Percentiles rank a stretch among this genome's conserved stretches.
phyloP scores from a whole-genome alignment of 2,113 vertebrate genomes.

The Anoplopoma fimbria region DNA sequence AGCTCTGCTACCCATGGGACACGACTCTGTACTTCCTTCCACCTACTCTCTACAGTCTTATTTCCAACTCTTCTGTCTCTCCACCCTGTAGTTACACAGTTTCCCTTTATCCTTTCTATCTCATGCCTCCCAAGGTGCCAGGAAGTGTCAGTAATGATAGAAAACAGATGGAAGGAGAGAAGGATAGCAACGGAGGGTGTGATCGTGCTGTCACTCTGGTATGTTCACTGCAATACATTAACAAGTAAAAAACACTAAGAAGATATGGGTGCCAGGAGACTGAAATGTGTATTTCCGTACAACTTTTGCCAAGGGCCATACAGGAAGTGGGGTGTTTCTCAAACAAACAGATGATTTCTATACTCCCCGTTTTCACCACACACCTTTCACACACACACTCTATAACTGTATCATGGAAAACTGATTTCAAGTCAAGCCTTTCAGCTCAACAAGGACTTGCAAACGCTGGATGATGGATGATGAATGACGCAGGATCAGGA shows the following conservation, averaged over 20 bases:
- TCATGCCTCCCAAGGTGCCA: conserved; percentile 1
- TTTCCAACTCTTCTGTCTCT: conserved; percentile 28
- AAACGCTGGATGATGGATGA: neutral
- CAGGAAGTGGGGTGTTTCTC: conserved; percentile 53
- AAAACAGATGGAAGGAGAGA: conserved; percentile 52
- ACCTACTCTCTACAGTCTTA: conserved; percentile 45
- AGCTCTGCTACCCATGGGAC: conserved; percentile 53
- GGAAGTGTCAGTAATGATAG: conserved; percentile 31
- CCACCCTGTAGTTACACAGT: conserved; percentile 26
- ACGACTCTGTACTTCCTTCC: conserved; percentile 46
- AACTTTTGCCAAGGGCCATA: neutral
- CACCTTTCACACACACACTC: conserved; percentile 40
- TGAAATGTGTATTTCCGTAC: neutral
- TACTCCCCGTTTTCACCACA: neutral
- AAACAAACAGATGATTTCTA: conserved; percentile 55
- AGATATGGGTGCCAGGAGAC: neutral
- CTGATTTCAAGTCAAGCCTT: conserved; percentile 38
- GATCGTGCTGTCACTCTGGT: neutral
- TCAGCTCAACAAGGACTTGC: neutral
- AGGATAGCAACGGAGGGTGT: neutral
- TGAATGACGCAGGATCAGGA: conserved; percentile 24
- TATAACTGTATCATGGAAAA: too few relatives aligned
- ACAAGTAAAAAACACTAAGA: neutral
- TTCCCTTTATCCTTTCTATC: neutral
- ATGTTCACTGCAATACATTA: neutral